phyloP scores from a whole-genome alignment of 2,888 invertebrate genomes.

The Euplagia quadripunctaria region DNA sequence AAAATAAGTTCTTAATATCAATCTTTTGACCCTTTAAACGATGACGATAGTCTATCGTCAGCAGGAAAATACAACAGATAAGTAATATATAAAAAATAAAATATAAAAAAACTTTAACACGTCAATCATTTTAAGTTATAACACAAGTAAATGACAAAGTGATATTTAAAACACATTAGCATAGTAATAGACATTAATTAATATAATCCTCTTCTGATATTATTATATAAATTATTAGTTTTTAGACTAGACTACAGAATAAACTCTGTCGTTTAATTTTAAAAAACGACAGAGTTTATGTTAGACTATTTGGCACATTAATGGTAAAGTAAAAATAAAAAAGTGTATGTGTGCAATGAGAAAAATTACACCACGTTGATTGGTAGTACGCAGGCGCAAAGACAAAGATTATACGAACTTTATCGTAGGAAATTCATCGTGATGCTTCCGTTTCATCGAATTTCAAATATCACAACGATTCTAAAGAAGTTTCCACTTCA shows the following conservation, averaged over 20 bases:
- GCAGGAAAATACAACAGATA: not conserved
- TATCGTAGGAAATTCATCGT: no score
- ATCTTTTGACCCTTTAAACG: not conserved
- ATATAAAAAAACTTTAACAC: not conserved
- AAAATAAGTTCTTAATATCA: not conserved
- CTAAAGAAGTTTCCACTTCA: no score
- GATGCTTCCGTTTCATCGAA: no score
- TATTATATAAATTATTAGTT: not conserved
- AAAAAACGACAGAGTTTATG: not conserved
- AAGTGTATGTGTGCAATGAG: no score
- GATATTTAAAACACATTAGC: not conserved
- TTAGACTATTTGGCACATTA: not conserved
- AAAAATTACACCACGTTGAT: no score
- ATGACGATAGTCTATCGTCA: not conserved
- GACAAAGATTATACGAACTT: no score
- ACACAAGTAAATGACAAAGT: not conserved
- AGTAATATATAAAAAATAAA: no score
- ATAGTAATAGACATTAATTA: not conserved
- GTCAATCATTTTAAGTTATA: not conserved
- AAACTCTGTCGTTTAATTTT: not conserved
- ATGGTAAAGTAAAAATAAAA: no score
- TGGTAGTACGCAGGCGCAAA: no score
- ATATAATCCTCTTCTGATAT: not conserved
- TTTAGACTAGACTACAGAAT: not conserved
- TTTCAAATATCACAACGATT: no score